Percentiles rank a stretch among this genome's conserved stretches.
phyloP scores from a whole-genome alignment of 2,113 vertebrate genomes.

The Forbesichthys papilliferus region DNA sequence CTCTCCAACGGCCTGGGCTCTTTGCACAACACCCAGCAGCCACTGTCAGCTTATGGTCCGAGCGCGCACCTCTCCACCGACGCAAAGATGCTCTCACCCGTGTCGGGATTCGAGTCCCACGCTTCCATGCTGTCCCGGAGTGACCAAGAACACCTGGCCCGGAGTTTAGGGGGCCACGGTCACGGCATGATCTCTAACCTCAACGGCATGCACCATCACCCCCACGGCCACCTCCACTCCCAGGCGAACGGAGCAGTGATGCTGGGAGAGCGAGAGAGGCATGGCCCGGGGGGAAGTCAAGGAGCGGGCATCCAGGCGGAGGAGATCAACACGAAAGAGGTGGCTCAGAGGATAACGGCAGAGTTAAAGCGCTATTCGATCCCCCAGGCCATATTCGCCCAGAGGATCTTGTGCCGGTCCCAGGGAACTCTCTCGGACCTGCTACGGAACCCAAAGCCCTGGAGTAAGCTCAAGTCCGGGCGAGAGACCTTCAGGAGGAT shows the following conservation, averaged over 20 bases:
- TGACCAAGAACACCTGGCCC: constrained; percentile 88
- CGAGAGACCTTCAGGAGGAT: constrained; percentile 98
- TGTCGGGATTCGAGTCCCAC: constrained; percentile 90
- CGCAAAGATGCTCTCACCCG: constrained; percentile 89
- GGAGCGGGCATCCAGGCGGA: constrained; percentile 85
- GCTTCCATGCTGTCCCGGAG: constrained; percentile 91
- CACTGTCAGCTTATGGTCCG: constrained; percentile 85
- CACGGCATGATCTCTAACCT: constrained; percentile 88
- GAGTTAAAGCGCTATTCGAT: constrained; percentile 98
- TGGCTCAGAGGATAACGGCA: constrained; percentile 96
- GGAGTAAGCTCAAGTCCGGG: constrained; percentile 99
- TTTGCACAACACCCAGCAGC: constrained; percentile 91
- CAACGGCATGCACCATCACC: constrained; percentile 88
- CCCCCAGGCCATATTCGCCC: constrained; percentile 97
- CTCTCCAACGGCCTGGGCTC: constrained; percentile 90
- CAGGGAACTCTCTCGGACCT: constrained; percentile 97
- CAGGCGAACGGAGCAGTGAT: constrained; percentile 82
- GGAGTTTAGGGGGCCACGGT: constrained; percentile 86
- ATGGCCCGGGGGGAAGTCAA: constrained; percentile 75
- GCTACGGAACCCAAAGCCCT: constrained; percentile 96
- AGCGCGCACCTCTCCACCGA: constrained; percentile 87
- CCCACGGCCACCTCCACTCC: constrained; percentile 85
- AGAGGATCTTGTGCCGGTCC: constrained; percentile 95
- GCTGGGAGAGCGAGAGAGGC: constrained; percentile 83
- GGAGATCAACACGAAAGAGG: constrained; percentile 98